Evolutionary conservation across 2,113 vertebrate genomes (phyloP).

Genomic region (Condylura cristata): DNA sequence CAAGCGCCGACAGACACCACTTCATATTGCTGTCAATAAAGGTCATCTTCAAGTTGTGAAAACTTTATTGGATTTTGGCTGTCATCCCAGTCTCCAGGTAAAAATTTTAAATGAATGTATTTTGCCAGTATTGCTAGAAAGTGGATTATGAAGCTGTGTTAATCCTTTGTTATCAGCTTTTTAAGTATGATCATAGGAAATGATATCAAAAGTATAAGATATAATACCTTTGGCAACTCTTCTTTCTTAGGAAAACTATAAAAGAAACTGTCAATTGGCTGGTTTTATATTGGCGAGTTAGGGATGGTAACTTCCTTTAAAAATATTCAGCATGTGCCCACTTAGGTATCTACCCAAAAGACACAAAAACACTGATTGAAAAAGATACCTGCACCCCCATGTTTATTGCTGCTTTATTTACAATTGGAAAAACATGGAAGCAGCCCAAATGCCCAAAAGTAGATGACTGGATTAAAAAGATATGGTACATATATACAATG

Average conservation of each 20-base stretch:
- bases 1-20: conserved; percentile 96
- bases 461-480: no score
- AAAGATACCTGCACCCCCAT: no score
- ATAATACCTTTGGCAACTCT: not conserved
- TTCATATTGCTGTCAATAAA: conserved; percentile 99
- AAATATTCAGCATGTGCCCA: no score
- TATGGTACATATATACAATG: no score
- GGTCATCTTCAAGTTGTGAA: conserved; percentile 99
- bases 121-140: not conserved
- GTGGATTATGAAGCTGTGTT: not conserved
- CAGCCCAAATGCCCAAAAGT: no score
- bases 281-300: not conserved
- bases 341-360: no score
- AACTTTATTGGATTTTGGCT: conserved; percentile 97
- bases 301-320: not conserved
- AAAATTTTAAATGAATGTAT: not conserved
- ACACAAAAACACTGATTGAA: no score
- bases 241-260: conserved; percentile 10
- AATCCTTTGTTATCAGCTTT: conserved; percentile 1
- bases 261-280: not conserved
- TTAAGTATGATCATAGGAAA: not conserved
- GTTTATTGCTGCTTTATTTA: no score
- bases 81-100: conserved; percentile 99
- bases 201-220: not conserved
- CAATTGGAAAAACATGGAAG: no score